phyloP scores from a whole-genome alignment of 2,888 invertebrate genomes.

The Protophormia terraenovae region DNA sequence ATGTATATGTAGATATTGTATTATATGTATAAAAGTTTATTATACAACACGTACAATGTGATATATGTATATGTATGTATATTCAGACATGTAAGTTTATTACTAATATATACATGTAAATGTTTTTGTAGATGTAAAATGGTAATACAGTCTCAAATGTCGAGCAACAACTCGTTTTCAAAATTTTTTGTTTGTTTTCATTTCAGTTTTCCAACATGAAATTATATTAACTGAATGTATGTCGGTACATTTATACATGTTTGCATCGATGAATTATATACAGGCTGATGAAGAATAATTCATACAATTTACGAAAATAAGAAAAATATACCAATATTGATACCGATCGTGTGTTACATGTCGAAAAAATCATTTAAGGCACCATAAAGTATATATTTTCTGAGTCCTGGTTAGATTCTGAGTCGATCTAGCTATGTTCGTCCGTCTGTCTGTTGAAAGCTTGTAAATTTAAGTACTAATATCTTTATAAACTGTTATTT shows the following conservation, averaged over 20 bases:
- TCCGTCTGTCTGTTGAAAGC: no score
- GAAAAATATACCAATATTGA: neutral
- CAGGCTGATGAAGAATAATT: neutral
- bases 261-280: neutral
- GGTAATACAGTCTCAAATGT: slow-evolving; percentile 17
- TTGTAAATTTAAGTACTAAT: no score
- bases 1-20: neutral
- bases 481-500: no score
- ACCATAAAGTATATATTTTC: no score
- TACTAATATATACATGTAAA: slow-evolving; percentile 10
- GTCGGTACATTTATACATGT: neutral
- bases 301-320: neutral
- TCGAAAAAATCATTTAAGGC: no score
- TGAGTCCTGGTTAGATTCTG: no score
- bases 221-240: slow-evolving; percentile 24
- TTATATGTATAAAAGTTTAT: neutral
- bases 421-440: no score
- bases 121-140: neutral
- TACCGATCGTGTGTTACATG: no score
- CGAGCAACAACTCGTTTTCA: slow-evolving; percentile 29
- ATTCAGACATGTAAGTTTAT: neutral
- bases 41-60: neutral
- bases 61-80: neutral
- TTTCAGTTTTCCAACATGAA: slow-evolving; percentile 5
- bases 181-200: slow-evolving; percentile 12